Percentiles rank a stretch among this genome's conserved stretches.
Evolutionary conservation across 2,797 vertebrate species (phyloP).

Genomic region (Onychomys arenicola): DNA sequence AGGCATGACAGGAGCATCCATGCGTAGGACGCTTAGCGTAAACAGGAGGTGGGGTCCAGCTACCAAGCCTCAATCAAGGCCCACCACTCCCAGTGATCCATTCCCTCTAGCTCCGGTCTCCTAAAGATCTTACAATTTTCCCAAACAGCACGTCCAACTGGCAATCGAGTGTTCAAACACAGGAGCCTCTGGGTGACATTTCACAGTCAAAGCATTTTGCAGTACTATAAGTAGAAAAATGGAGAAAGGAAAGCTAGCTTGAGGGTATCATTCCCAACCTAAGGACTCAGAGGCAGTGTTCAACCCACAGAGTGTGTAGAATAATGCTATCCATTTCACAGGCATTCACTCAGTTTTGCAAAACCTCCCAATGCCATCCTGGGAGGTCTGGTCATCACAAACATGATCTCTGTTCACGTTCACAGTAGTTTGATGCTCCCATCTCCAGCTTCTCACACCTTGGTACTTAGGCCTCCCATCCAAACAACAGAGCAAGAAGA

Average conservation of each 20-base stretch:
- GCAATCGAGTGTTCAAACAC: neutral
- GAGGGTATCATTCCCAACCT: neutral
- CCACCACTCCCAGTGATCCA: neutral
- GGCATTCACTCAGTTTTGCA: neutral
- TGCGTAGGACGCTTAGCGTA: neutral
- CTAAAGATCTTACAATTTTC: neutral
- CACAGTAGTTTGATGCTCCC: neutral
- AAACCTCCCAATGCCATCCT: neutral
- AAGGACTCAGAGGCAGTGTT: neutral
- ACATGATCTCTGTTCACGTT: neutral
- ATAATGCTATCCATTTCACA: neutral
- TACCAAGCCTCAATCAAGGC: neutral
- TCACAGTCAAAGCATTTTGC: neutral
- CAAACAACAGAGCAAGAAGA: neutral
- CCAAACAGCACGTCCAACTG: neutral
- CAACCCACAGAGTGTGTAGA: neutral
- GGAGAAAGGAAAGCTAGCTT: neutral
- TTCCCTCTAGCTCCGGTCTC: neutral
- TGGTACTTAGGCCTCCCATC: neutral
- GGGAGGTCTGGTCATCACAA: neutral
- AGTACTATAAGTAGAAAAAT: neutral
- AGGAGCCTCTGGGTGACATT: too few species aligned
- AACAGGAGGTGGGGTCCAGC: neutral
- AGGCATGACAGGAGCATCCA: neutral
- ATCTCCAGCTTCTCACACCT: neutral